phyloP scores from a whole-genome alignment of 2,113 vertebrate species.

The Pyrgilauda ruficollis region DNA sequence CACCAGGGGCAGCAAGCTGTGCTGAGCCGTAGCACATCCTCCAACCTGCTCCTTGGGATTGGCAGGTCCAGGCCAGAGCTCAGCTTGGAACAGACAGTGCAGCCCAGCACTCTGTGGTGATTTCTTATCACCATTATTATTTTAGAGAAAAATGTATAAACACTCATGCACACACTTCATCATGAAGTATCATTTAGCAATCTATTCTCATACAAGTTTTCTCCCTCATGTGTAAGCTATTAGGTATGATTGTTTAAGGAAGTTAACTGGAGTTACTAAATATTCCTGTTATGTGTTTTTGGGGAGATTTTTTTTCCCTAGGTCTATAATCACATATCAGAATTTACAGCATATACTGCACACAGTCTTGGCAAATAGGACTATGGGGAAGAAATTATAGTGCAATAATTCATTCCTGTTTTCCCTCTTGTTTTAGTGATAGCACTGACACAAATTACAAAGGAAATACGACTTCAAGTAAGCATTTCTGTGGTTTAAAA shows the following conservation, averaged over 20 bases:
- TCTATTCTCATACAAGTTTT: background rate
- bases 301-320: background rate
- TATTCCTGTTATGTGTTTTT: background rate
- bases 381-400: background rate
- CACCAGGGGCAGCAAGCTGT: rapidly evolving
- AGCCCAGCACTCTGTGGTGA: background rate
- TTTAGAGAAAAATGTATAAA: background rate
- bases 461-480: background rate
- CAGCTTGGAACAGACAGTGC: background rate
- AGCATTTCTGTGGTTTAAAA: background rate
- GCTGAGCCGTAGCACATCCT: rapidly evolving
- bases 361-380: background rate
- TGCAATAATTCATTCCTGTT: background rate
- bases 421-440: background rate
- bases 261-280: background rate
- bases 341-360: background rate
- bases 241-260: background rate
- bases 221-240: background rate
- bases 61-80: background rate
- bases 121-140: background rate
- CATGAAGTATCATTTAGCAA: background rate
- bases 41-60: background rate
- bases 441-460: background rate
- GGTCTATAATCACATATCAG: background rate
- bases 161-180: background rate